A percentile compares a stretch with the other conserved stretches of the same genome.
Evolutionary conservation across 2,888 invertebrate species (phyloP).

Genomic region (Aleiodes testaceus): DNA sequence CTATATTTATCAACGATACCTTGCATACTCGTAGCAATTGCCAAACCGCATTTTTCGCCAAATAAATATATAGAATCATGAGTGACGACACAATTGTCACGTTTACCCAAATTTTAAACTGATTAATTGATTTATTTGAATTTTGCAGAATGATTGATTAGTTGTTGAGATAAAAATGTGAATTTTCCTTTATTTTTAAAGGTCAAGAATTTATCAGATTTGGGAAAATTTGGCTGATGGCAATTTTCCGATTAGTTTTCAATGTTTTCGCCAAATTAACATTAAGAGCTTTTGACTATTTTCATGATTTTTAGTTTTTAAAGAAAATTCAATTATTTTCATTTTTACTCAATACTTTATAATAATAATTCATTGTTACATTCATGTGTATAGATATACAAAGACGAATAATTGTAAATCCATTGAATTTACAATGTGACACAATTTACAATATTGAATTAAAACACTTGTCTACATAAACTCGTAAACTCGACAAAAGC

Average conservation of each 20-base stretch:
- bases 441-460: conserved; percentile 10
- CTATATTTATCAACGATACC: conserved; percentile 63
- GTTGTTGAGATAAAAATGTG: no score
- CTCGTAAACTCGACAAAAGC: conserved; percentile 7
- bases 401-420: conserved; percentile 11
- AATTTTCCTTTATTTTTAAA: not conserved
- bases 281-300: conserved; percentile 38
- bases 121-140: not conserved
- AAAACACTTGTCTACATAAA: conserved; percentile 13
- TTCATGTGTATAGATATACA: not conserved
- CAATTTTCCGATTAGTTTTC: conserved; percentile 9
- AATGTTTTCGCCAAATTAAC: conserved; percentile 37
- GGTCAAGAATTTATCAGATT: not conserved
- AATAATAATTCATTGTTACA: conserved; percentile 9
- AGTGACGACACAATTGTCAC: conserved; percentile 25
- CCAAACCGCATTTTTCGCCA: conserved; percentile 57
- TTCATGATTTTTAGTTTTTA: not conserved
- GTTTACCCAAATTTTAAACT: not conserved
- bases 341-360: not conserved
- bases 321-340: not conserved
- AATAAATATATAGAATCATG: conserved; percentile 35
- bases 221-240: conserved; percentile 27
- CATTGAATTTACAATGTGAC: conserved; percentile 1
- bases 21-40: conserved; percentile 61
- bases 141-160: no score